These are phyloP conservation scores for Centropristis striata DNA, from an alignment of 2,113 vertebrate genomes.

Conservation along the genomic window DNA sequence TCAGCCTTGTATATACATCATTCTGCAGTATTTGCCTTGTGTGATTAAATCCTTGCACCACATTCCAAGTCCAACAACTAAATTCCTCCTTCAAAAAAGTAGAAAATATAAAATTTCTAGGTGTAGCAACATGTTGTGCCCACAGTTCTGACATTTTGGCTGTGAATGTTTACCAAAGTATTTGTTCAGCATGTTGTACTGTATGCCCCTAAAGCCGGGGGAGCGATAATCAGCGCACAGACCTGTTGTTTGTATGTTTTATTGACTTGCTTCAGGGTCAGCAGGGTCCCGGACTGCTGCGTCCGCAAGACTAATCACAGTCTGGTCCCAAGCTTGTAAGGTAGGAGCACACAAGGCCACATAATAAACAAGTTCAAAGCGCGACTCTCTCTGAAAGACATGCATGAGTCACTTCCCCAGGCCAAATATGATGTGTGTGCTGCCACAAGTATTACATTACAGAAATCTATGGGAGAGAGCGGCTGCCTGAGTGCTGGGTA, in stretches of 20 bases:
- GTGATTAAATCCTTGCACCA: too few relatives aligned
- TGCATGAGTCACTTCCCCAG: conserved; percentile 65
- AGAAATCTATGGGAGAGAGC: conserved; percentile 53
- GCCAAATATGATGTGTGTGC: conserved; percentile 71
- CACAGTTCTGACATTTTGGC: conserved; percentile 39
- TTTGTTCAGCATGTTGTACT: conserved; percentile 57
- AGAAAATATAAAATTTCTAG: background rate
- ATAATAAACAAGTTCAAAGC: conserved; percentile 73
- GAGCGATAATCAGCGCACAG: conserved; percentile 65
- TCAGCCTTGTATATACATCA: too few relatives aligned
- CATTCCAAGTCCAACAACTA: too few relatives aligned
- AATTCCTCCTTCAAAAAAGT: conserved; percentile 1
- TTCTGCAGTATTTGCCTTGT: too few relatives aligned
- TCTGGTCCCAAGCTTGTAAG: conserved; percentile 49
- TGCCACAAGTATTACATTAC: conserved; percentile 70
- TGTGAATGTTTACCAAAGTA: conserved; percentile 63
- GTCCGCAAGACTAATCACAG: conserved; percentile 64
- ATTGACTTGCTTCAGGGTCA: conserved; percentile 77
- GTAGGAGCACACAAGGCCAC: conserved; percentile 44
- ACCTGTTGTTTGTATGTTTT: conserved; percentile 78
- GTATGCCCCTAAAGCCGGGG: conserved; percentile 47
- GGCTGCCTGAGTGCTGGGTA: conserved; percentile 41
- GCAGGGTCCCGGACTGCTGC: conserved; percentile 48
- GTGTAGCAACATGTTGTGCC: conserved; percentile 8
- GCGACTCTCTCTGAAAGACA: conserved; percentile 66